Base-by-base conservation (phyloP, 2,113 vertebrate species). In the Cygnus atratus region DNA sequence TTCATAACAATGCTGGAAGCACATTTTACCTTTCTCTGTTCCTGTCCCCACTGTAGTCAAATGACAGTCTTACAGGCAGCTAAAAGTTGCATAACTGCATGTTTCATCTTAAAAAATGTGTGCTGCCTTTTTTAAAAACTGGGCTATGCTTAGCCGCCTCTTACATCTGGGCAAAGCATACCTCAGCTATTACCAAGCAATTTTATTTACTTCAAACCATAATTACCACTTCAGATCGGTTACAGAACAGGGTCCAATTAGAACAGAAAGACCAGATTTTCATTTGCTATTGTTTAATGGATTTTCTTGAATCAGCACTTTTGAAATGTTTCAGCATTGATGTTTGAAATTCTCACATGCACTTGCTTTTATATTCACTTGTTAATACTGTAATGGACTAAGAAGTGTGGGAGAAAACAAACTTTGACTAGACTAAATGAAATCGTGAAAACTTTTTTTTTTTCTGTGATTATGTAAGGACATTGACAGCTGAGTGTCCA, bases 1-100 rank as follows among this genome's bases (percentile, higher is more conserved):
- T 59, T 55, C 0, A 0, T 88, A 37, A 35, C 28, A 85, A 3
- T 0, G 0, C 14, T 58, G 19, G 28, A 62, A 91, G 13, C 33
- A 71, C 11, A 21, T 52, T 67, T 77, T 84, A 25, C 21, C 17
- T 62, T 77, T 55, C 28, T 55, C 59, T 88, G 26, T 68, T 88
- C 26, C 12, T 70, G 8, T 92, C 91, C 25, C 39, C 35, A 57
- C 13, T 75, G 28, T 37, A 84, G 61, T 48, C n/a, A 68, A 68
- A 67, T 74, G 1, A 29, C 10, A 33, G 39, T 35, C 39, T 85
- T n/a, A 50, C 6, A 41, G 4, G 43, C 29, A 85, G 52, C 76
- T 73, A 21, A 20, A 62, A 59, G 25, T 10, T 67, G 9, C 10
- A 7, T n/a, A 80, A 58, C 37, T 63, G 37, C 13, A 33, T 50